phyloP scores from a whole-genome alignment of 2,797 vertebrate genomes.

The Microcaecilia unicolor region DNA sequence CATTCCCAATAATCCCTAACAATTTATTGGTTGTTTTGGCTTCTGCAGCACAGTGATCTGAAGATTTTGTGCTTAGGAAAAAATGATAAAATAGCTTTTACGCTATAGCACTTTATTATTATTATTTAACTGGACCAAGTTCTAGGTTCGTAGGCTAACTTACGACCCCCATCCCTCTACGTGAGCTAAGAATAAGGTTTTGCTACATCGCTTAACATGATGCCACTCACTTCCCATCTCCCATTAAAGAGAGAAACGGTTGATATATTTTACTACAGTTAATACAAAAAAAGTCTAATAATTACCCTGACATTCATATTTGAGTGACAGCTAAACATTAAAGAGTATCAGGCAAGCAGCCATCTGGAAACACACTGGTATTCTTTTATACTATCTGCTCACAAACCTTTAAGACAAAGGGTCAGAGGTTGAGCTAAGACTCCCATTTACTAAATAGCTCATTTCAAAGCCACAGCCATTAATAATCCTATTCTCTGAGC shows the following conservation, averaged over 20 bases:
- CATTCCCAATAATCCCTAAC: too few species aligned
- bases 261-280: slow-evolving; percentile 52
- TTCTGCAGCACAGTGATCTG: too few species aligned
- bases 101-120: too few species aligned
- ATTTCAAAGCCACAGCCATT: slow-evolving; percentile 47
- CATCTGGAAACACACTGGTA: slow-evolving; percentile 50
- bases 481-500: slow-evolving; percentile 41
- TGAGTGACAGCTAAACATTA: slow-evolving; percentile 61
- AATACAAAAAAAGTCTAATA: slow-evolving; percentile 40
- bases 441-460: slow-evolving; percentile 51
- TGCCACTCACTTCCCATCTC: slow-evolving; percentile 30
- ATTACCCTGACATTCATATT: slow-evolving; percentile 47
- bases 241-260: slow-evolving; percentile 42
- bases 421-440: slow-evolving; percentile 51
- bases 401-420: slow-evolving; percentile 50
- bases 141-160: slow-evolving; percentile 3
- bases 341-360: slow-evolving; percentile 52
- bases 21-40: too few species aligned
- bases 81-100: too few species aligned
- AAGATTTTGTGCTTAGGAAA: too few species aligned
- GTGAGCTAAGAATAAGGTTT: slow-evolving; percentile 24
- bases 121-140: slow-evolving; percentile 5
- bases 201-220: slow-evolving; percentile 11
- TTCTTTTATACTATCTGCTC: slow-evolving; percentile 51
- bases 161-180: slow-evolving; percentile 12